phyloP scores from a whole-genome alignment of 2,113 vertebrate genomes.

The Salvator merianae region DNA sequence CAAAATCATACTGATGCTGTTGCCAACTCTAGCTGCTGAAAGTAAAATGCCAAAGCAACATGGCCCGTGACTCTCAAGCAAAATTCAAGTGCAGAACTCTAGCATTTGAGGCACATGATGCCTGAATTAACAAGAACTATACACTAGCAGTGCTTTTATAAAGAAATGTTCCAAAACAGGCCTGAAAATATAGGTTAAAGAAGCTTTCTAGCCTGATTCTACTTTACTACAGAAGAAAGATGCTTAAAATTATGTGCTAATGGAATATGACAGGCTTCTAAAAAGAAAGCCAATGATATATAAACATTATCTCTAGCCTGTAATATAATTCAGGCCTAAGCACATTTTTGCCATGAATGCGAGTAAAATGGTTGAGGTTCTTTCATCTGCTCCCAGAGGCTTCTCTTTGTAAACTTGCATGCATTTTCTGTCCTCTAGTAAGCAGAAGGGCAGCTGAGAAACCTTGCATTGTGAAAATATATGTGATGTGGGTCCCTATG shows the following conservation, averaged over 20 bases:
- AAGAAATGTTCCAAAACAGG: background rate
- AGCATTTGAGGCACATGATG: slow-evolving; percentile 2
- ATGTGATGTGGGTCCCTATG: background rate
- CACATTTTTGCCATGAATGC: background rate
- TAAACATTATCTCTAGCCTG: background rate
- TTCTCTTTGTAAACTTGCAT: background rate
- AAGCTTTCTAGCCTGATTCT: background rate
- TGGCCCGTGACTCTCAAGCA: background rate
- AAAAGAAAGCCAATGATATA: background rate
- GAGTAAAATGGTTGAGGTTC: background rate
- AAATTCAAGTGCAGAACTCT: slow-evolving; percentile 5
- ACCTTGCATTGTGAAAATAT: background rate
- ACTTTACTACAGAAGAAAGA: background rate
- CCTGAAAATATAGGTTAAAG: background rate
- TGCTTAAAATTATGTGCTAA: background rate
- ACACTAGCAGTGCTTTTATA: background rate
- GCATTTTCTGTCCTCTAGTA: background rate
- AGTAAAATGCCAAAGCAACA: slow-evolving; percentile 1
- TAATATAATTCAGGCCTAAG: background rate
- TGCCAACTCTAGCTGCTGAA: slow-evolving; percentile 14
- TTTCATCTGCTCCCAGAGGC: background rate
- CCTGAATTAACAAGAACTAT: background rate
- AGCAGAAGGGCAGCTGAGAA: background rate
- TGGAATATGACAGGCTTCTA: slow-evolving; percentile 3
- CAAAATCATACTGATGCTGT: background rate